These are phyloP conservation scores for Acrossocheilus wenchowensis DNA, from an alignment of 2,797 vertebrate species.

Conservation along the genomic window DNA sequence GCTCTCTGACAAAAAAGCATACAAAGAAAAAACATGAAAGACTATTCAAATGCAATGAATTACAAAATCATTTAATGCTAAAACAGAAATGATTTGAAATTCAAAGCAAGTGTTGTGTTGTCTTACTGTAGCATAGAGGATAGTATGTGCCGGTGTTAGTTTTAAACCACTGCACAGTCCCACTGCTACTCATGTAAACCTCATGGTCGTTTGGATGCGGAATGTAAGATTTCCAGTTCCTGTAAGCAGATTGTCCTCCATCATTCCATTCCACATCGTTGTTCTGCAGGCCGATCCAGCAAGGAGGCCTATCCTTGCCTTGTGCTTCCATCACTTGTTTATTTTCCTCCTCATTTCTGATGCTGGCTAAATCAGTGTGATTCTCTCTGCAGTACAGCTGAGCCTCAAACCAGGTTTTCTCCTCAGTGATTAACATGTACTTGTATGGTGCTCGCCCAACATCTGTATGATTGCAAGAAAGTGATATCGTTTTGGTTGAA, in stretches of 20 bases:
- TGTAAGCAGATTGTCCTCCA: no score
- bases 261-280: no score
- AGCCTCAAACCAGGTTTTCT: slow-evolving; percentile 67
- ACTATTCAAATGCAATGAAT: neutral
- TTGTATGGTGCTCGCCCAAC: neutral
- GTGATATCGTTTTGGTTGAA: neutral
- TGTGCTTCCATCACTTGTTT: rapidly evolving
- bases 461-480: neutral
- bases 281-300: no score
- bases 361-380: slow-evolving; percentile 58
- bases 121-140: no score
- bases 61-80: neutral
- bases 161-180: no score
- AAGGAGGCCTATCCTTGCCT: no score
- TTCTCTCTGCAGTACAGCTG: slow-evolving; percentile 58
- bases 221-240: no score
- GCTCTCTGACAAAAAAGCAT: neutral
- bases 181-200: no score
- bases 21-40: neutral
- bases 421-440: rapidly evolving
- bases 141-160: no score
- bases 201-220: no score
- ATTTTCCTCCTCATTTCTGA: neutral
- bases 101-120: neutral
- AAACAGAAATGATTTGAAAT: neutral